Evolutionary conservation across 2,888 invertebrate genomes (phyloP).

Genomic region (Notodonta dromedarius): DNA sequence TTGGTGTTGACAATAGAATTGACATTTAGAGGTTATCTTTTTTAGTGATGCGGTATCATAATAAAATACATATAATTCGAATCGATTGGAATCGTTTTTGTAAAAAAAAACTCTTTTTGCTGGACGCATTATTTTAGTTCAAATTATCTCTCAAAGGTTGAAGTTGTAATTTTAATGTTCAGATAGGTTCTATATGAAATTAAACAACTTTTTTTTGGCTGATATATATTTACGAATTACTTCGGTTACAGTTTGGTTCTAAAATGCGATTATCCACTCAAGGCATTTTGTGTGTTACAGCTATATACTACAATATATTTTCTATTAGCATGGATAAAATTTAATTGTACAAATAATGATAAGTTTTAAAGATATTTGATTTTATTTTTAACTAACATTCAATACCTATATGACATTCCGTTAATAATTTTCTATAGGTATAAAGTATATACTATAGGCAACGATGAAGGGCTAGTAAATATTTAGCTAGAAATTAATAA

Average conservation of each 20-base stretch:
- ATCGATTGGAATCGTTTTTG: too few species aligned
- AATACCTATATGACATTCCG: constrained; percentile 28
- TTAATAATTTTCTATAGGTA: not conserved
- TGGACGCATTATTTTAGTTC: too few species aligned
- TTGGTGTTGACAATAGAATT: too few species aligned
- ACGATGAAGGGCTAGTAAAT: too few species aligned
- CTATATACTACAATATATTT: constrained; percentile 50
- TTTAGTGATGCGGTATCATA: not conserved
- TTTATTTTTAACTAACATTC: constrained; percentile 37
- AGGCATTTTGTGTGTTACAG: constrained; percentile 48
- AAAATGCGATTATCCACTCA: constrained; percentile 48
- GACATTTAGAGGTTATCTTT: too few species aligned
- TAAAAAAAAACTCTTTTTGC: too few species aligned
- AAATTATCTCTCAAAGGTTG: too few species aligned
- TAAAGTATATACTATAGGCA: too few species aligned
- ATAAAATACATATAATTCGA: not conserved
- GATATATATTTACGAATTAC: constrained; percentile 55
- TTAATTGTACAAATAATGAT: constrained; percentile 22
- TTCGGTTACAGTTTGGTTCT: constrained; percentile 50
- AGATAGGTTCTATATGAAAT: constrained; percentile 10
- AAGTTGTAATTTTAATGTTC: too few species aligned
- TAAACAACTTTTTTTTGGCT: constrained; percentile 48
- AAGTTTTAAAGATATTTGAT: constrained; percentile 23
- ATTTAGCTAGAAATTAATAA: too few species aligned
- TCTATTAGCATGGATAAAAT: constrained; percentile 32